phyloP scores from a whole-genome alignment of 1,140 invertebrate species.

The Branchinecta lynchi region DNA sequence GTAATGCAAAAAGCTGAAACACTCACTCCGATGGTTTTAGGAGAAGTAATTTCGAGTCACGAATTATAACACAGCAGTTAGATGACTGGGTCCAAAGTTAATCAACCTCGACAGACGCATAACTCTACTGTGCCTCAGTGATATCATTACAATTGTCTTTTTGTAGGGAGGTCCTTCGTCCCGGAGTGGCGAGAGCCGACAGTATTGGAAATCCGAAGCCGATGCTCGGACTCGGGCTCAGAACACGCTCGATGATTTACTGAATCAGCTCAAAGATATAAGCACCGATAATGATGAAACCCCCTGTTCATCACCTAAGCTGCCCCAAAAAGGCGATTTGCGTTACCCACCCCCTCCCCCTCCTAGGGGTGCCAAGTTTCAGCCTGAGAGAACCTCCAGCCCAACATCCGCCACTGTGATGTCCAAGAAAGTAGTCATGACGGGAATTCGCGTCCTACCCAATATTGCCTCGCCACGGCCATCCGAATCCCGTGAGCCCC shows the following conservation, averaged over 20 bases:
- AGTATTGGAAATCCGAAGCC: constrained; percentile 9
- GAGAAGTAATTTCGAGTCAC: no score
- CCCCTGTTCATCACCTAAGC: background rate
- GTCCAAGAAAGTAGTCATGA: background rate
- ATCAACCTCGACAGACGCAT: no score
- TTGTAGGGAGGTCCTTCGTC: background rate
- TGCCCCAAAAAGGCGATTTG: background rate
- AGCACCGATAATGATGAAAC: background rate
- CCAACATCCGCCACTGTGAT: background rate
- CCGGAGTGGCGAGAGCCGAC: background rate
- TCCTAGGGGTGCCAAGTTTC: background rate
- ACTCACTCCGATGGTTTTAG: no score
- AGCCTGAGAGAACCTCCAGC: background rate
- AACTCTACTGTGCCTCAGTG: no score
- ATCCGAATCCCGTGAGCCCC: background rate
- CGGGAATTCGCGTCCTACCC: background rate
- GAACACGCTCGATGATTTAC: constrained; percentile 11
- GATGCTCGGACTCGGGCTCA: constrained; percentile 11
- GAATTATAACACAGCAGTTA: no score
- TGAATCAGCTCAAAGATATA: background rate
- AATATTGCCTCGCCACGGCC: background rate
- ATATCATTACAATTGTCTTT: background rate
- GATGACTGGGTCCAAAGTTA: no score
- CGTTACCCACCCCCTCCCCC: background rate
- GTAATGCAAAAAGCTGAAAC: no score